Conservation (phyloP, 2,888 invertebrate species). For the Mesoligia furuncula region DNA sequence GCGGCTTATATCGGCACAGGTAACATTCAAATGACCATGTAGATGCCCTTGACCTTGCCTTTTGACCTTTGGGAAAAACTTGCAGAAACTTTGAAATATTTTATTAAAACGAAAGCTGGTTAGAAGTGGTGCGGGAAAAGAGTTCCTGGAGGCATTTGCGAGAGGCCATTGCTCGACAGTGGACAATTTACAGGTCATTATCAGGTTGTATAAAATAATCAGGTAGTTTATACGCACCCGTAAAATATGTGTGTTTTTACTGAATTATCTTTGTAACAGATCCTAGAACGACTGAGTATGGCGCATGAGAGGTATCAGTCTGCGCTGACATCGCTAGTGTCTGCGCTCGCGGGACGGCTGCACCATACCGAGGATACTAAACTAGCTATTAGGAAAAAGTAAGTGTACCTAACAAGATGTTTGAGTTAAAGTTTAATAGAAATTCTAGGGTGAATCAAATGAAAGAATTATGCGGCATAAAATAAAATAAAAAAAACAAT, state of each 20-base stretch:
- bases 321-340: constrained; percentile 93
- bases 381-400: constrained; percentile 93
- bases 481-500: no score
- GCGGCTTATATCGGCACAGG: constrained; percentile 61
- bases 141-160: neutral
- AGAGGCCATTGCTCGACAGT: no score
- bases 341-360: constrained; percentile 92
- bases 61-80: neutral
- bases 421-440: neutral
- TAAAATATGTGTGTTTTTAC: no score
- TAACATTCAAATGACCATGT: neutral
- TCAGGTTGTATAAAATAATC: no score
- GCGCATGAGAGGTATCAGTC: constrained; percentile 95
- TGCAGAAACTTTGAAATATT: neutral
- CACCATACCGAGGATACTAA: constrained; percentile 95
- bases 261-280: constrained; percentile 82
- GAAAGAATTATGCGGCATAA: no score
- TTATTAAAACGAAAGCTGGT: neutral
- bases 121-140: neutral
- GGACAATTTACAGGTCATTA: no score
- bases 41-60: no score
- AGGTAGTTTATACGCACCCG: no score
- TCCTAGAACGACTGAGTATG: constrained; percentile 93
- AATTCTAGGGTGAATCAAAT: neutral
- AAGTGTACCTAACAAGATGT: constrained; percentile 47